Base-by-base conservation (phyloP, 2,113 vertebrate genomes). In the Carassius auratus region DNA sequence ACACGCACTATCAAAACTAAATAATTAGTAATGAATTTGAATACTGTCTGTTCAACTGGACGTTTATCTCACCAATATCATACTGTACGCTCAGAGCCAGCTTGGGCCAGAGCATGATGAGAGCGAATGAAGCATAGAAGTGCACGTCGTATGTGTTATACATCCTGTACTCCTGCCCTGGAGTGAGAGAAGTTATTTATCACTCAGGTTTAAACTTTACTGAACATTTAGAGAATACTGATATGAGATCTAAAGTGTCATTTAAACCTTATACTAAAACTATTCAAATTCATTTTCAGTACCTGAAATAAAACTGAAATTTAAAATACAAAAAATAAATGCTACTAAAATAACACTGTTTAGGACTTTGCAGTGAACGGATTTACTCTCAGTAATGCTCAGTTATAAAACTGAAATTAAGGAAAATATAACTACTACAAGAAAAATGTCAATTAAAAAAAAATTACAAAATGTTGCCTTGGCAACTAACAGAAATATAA, bases 121-220 rank as follows among this genome's bases (percentile, higher is more conserved):
- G 97, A 19, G 98, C 98, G 0, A 99, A 99, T 79, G 98, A 99
- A 9, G 98, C 97, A 0, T 99, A 99, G 91, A 99, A 99, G 91
- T 99, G 98, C 73, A 99, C 98, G 1, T 99, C 98, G 0, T 99
- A 99, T 0, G 98, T 99, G 93, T 99, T 99, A 92, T 99, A 99
- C 98, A 99, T 99, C 13, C 97, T 95, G 90, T 99, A 99, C 88
- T 99, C 98, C 91, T 99, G 98, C 90, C 98, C 98, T 99, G 92
- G 9, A 14, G 61, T 17, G n/a, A 33, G 38, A 52, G 8, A 78
- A 73, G 9, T 30, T 15, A 80, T 30, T 74, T 26, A 26, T 15
- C 7, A 30, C 13, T 2, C 6, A 0, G 8, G 19, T 10, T 26
- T 64, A 15, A 45, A 64, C 13, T 23, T 45, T 36, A 14, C 8